These are phyloP conservation scores for Eulemur mongoz DNA, from an alignment of 2,797 vertebrate genomes.

Conservation along the genomic window DNA sequence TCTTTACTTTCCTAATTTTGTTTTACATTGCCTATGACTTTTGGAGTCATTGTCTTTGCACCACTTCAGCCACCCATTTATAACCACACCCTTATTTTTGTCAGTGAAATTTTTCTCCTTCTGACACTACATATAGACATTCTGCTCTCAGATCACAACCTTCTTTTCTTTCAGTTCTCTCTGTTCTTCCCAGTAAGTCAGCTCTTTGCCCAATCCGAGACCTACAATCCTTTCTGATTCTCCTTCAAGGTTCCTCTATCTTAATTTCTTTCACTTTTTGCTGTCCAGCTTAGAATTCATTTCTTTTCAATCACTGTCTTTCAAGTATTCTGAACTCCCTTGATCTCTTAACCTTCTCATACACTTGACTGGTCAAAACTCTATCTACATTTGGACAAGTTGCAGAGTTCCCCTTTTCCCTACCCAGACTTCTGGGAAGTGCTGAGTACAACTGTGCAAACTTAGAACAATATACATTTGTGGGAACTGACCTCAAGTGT, in stretches of 20 bases:
- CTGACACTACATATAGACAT: not conserved
- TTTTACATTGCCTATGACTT: not conserved
- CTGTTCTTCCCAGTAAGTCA: not conserved
- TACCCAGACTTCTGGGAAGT: not conserved
- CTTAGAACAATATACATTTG: too few relatives aligned
- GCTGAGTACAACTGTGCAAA: not conserved
- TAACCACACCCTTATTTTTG: not conserved
- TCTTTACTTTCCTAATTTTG: not conserved
- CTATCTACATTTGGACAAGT: not conserved
- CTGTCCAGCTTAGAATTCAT: not conserved
- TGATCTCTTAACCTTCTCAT: not conserved
- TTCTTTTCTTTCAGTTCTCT: not conserved
- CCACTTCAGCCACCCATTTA: not conserved
- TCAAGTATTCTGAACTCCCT: not conserved
- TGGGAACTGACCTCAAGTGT: not conserved
- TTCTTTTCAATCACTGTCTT: not conserved
- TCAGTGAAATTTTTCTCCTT: not conserved
- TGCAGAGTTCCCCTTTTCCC: not conserved
- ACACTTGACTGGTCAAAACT: not conserved
- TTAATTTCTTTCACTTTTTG: not conserved
- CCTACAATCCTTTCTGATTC: not conserved
- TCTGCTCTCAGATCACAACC: not conserved
- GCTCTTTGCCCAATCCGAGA: not conserved
- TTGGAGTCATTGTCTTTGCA: not conserved
- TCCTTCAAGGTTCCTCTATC: not conserved